A percentile compares a stretch with the other conserved stretches of the same genome.
phyloP scores from a whole-genome alignment of 1,140 invertebrate species.

The Orchestia grillus region DNA sequence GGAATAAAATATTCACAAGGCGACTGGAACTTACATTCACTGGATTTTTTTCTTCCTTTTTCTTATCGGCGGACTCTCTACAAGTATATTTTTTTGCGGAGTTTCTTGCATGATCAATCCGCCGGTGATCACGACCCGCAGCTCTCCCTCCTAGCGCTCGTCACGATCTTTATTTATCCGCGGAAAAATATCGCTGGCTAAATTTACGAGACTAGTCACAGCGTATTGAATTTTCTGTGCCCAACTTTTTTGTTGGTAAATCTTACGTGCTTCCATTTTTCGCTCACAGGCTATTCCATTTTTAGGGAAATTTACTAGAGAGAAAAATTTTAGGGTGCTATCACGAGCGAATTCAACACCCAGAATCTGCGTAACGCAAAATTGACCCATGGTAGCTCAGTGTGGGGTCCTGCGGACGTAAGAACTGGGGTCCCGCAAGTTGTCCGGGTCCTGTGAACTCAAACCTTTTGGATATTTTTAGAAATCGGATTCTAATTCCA shows the following conservation, averaged over 20 bases:
- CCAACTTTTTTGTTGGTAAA: background rate
- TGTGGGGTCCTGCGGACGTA: background rate
- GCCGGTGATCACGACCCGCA: background rate
- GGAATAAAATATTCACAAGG: no score
- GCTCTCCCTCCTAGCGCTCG: background rate
- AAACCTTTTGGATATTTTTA: no score
- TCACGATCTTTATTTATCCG: background rate
- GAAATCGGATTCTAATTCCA: no score
- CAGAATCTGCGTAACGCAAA: background rate
- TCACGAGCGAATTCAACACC: background rate
- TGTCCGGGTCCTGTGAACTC: no score
- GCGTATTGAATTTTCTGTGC: background rate
- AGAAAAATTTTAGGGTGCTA: background rate
- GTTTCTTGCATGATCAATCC: slow-evolving; percentile 26
- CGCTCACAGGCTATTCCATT: background rate
- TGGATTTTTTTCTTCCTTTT: no score
- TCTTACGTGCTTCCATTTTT: background rate
- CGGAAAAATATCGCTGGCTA: background rate
- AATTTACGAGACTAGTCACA: background rate
- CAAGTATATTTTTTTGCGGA: no score
- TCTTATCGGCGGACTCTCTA: no score
- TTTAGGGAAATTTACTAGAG: background rate
- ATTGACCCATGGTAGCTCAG: background rate
- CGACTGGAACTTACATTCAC: no score
- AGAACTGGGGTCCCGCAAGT: no score